A percentile compares a stretch with the other conserved stretches of the same genome.
phyloP scores from a whole-genome alignment of 2,797 vertebrate species.

The Muscicapa comitata region DNA sequence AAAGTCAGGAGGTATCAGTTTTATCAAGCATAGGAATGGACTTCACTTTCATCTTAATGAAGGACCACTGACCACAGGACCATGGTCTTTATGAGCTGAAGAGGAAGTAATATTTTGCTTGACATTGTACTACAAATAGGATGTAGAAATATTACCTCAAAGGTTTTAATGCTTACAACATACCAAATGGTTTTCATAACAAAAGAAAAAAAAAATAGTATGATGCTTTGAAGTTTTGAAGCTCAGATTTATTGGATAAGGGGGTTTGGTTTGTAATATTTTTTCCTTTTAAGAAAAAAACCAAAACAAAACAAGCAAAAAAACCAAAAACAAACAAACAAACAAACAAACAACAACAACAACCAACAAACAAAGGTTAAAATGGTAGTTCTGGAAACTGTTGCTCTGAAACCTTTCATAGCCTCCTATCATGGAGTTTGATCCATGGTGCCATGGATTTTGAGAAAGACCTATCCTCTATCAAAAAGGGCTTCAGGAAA shows the following conservation, averaged over 20 bases:
- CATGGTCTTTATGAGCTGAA: not conserved
- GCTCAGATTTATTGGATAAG: not conserved
- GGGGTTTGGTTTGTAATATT: fast-evolving
- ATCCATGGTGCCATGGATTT: not conserved
- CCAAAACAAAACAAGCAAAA: not conserved
- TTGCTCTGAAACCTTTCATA: not conserved
- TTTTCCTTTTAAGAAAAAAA: not conserved
- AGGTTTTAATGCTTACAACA: not conserved
- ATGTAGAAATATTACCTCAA: not conserved
- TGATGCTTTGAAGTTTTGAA: not conserved
- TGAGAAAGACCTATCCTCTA: not conserved
- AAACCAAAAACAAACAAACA: no score
- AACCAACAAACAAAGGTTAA: not conserved
- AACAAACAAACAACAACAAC: not conserved
- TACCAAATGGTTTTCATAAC: not conserved
- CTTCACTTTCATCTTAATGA: not conserved
- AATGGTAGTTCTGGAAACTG: not conserved
- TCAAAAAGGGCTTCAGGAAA: not conserved
- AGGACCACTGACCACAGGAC: not conserved
- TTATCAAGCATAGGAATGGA: not conserved
- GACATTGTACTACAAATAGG: not conserved
- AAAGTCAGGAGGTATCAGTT: not conserved
- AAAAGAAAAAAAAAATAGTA: not conserved
- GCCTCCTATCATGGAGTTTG: not conserved
- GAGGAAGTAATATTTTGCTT: not conserved